phyloP scores from a whole-genome alignment of 1,140 invertebrate species.

The Heliconius nattereri region DNA sequence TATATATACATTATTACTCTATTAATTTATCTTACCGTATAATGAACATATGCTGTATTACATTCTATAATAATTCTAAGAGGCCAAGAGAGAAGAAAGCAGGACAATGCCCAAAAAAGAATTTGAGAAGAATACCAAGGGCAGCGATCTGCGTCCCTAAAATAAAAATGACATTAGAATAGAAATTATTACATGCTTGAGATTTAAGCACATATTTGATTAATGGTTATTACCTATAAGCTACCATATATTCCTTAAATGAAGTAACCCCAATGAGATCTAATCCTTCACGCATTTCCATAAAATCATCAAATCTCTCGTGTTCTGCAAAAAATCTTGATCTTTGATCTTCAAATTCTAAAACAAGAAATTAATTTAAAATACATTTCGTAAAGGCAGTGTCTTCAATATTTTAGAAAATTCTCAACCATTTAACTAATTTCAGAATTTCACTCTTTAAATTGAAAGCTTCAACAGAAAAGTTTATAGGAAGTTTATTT shows the following conservation, averaged over 20 bases:
- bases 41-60: conserved; percentile 92
- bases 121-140: conserved; percentile 83
- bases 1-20: neutral
- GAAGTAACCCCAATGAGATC: conserved; percentile 85
- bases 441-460: neutral
- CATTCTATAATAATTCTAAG: conserved; percentile 91
- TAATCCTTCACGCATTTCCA: conserved; percentile 94
- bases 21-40: conserved; percentile 81
- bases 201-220: neutral
- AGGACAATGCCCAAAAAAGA: conserved; percentile 89
- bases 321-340: conserved; percentile 91
- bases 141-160: conserved; percentile 84
- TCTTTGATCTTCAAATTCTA: conserved; percentile 92
- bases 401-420: neutral
- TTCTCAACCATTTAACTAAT: neutral
- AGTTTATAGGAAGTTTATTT: neutral
- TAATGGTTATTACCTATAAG: conserved; percentile 68
- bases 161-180: conserved; percentile 55
- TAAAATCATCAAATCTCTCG: conserved; percentile 91
- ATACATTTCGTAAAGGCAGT: neutral
- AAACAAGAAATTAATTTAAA: conserved; percentile 42
- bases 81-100: conserved; percentile 92
- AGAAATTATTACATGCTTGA: neutral
- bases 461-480: neutral
- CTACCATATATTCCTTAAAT: conserved; percentile 86